Evolutionary conservation across 2,888 invertebrate species (phyloP), one percentile per base, ranked within the genome.

Genomic region (Heteromurus nitidus): DNA sequence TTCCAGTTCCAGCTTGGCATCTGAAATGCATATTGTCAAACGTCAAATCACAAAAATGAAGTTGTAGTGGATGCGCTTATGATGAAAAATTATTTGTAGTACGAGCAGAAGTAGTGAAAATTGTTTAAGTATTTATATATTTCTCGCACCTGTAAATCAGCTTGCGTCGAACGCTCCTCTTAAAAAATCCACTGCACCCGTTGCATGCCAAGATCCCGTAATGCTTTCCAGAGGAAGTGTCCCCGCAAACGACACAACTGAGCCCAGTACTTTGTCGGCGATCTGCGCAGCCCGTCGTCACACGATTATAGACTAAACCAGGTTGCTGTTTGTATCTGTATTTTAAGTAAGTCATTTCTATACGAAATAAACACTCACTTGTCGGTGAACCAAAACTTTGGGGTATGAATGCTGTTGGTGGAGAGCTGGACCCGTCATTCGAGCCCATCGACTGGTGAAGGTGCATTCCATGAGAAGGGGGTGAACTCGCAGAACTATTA

Each of bases 131-230:
- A n/a, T n/a, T n/a, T n/a, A n/a, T n/a, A n/a, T n/a, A n/a, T n/a
- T n/a, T n/a, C n/a, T n/a, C n/a, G n/a, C n/a, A 97, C 98, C 98
- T 95, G 92, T 99, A 99, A 87, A 98, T 98, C 83, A 99, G 93
- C 91, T 98, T 98, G 88, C 98, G 92, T 73, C 98, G 92, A 44
- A 99, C 98, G 86, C 96, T 97, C 85, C 99, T 91, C 89, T 99
- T 99, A 92, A 99, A 99, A 91, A 99, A 99, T 0, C 99, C 99
- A 77, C 97, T 97, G 91, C 99, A 99, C 0, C 99, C 99, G 88
- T 99, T 99, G 90, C 99, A 99, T 0, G 99, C 99, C 84, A 99
- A 92, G 88, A 99, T 98, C 0, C 99, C 98, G 89, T 98, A 98
- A 90, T 98, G 98, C 88, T 98, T 98, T 1, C 98, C 98, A 1